A percentile compares a stretch with the other conserved stretches of the same genome.
Evolutionary conservation across 2,113 vertebrate species (phyloP).

Genomic region (Sciurus niger): DNA sequence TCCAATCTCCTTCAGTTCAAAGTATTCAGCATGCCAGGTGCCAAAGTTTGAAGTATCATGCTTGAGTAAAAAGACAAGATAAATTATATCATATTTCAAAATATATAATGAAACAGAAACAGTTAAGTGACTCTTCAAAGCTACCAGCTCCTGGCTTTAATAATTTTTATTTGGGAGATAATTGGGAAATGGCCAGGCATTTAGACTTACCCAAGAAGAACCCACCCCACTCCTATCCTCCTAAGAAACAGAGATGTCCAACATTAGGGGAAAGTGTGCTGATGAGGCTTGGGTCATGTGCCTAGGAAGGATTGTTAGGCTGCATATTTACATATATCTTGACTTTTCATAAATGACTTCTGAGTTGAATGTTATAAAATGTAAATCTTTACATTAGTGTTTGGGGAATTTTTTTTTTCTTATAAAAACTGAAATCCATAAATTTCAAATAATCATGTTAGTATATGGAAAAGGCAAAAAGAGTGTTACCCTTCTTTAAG

Average conservation of each 20-base stretch:
- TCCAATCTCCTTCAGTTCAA: neutral
- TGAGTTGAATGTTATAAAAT: neutral
- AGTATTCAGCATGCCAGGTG: neutral
- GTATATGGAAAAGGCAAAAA: neutral
- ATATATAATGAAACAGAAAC: neutral
- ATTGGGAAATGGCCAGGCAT: neutral
- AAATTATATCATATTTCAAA: neutral
- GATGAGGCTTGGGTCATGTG: neutral
- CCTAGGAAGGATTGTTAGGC: neutral
- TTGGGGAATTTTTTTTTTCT: neutral
- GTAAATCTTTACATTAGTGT: neutral
- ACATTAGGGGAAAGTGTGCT: neutral
- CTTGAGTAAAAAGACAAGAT: neutral
- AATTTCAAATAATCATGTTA: neutral
- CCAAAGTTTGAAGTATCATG: neutral
- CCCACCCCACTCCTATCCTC: rapidly evolving
- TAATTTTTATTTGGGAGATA: neutral
- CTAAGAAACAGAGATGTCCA: neutral
- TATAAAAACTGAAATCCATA: neutral
- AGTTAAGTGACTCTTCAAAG: neutral
- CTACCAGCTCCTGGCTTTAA: neutral
- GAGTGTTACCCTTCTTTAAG: neutral
- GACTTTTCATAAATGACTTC: neutral
- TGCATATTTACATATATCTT: neutral
- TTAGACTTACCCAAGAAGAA: neutral